Base-by-base conservation (phyloP, 2,888 invertebrate genomes). In the Notocelia uddmanniana region DNA sequence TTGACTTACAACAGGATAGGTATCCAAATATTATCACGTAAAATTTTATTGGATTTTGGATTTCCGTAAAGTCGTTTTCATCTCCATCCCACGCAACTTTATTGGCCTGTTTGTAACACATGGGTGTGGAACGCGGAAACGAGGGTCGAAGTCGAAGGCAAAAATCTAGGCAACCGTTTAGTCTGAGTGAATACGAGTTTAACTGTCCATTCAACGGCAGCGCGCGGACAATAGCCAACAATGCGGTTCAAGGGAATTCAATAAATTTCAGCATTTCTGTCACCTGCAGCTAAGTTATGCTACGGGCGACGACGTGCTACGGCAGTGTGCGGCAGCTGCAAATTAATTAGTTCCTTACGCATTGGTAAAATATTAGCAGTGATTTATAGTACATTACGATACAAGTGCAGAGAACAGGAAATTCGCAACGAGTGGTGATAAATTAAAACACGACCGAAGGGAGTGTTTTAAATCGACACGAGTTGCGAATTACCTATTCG, bases 121-220 rank as follows among this genome's bases (percentile, higher is more conserved):
- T 62, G 60, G 52, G 69, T 48, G 74, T 79, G 84, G 89, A 89
- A 89, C 83, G 89, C 89, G 89, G 89, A 90, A 90, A 87, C 85
- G 81, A 79, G 79, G 83, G 82, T 80, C 82, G 82, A 77, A 76
- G 82, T 80, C 82, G 82, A 77, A 76, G 77, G 83, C 87, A 88
- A 89, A 89, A 88, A 88, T 88, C 84, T 85, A 74, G 67, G 68
- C 57, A 69, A 80, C 84, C 83, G 85, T 87, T 87, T 86, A 82
- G 79, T 82, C 82, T 87, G 87, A 89, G 88, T 89, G 88, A 89
- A 90, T 90, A 86, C 87, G 80, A 82, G 81, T 86, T 89, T 87
- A 87, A 90, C 86, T 86, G 85, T 88, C 89, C 89, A 90, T 90
- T 90, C 87, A 89, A 81, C 78, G 81, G 81, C 78, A 78, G 81